Evolutionary conservation across 2,888 invertebrate species (phyloP).

Genomic region (Eretmocerus hayati): DNA sequence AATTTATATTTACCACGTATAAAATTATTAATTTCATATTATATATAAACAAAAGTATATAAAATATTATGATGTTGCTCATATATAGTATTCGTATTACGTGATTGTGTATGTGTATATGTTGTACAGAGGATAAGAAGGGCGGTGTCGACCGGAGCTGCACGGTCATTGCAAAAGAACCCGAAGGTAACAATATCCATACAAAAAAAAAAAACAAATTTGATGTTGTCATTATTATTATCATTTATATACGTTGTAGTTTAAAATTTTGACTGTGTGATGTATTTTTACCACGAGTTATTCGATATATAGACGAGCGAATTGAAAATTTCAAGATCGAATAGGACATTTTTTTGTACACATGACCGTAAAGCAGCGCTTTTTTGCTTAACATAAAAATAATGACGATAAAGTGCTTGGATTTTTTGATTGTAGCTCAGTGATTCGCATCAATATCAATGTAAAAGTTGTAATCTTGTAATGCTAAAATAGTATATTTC

Average conservation of each 20-base stretch:
- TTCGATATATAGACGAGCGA: neutral
- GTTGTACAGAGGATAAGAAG: constrained; percentile 79
- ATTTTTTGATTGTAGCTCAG: too few relatives aligned
- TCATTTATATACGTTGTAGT: neutral
- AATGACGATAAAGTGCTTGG: too few relatives aligned
- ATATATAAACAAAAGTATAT: constrained; percentile 1
- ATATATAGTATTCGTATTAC: constrained; percentile 38
- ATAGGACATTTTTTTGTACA: too few relatives aligned
- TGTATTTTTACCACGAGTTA: neutral
- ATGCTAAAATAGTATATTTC: too few relatives aligned
- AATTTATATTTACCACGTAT: neutral
- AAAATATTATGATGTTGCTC: constrained; percentile 1
- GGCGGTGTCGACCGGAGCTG: constrained; percentile 88
- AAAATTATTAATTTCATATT: neutral
- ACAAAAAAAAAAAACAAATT: constrained; percentile 28
- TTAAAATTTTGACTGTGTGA: neutral
- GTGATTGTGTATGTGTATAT: constrained; percentile 52
- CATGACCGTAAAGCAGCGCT: neutral
- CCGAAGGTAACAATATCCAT: constrained; percentile 63
- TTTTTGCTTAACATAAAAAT: neutral
- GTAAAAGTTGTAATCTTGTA: too few relatives aligned
- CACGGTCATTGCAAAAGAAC: constrained; percentile 90
- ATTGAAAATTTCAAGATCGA: too few relatives aligned
- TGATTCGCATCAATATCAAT: too few relatives aligned
- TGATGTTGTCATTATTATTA: neutral